Evolutionary conservation across 2,888 invertebrate genomes (phyloP), one percentile per base, ranked within the genome.

Genomic region (Peribatodes rhomboidaria): DNA sequence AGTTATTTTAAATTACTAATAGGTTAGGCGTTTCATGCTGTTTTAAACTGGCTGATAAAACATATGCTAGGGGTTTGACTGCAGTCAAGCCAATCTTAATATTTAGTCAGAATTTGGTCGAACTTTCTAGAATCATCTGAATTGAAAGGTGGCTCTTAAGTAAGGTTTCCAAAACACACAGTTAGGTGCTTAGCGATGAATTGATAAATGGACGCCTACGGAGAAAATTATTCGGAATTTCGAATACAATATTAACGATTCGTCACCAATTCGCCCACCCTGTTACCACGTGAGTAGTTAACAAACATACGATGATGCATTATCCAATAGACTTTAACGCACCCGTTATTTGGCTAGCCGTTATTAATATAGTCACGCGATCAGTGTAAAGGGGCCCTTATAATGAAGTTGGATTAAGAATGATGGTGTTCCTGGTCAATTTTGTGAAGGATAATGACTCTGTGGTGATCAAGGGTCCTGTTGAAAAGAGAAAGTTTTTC

Each of bases 341-440:
- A 68, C 71, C 74, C 69, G 70, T 61, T 72, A 74, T 72, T 74
- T 72, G 72, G 68, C 60, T 66, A 70, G 71, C 64, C 47, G 52
- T 67, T 67, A 72, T 74, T 69, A 72, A 67, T 62, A 66, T 44
- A 35, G 71, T 67, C 74, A 74, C 74, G 74, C 74, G 44, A 72
- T 44, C 52, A 42, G 65, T 70, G 66, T 68, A 53, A 46, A 53
- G 59, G 69, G 68, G 68, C 47, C 68, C 61, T 70, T 68, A 68
- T 70, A 69, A 72, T 70, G 66, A 73, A 73, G 62, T 67, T 66
- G 58, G 65, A 70, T 70, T 62, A 66, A 65, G 69, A 69, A 64
- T 61, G 44, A 68, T 65, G 62, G 47, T 54, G 39, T 52, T 65
- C 62, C 65, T 57, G 42, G 31, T 62, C 59, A 60, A 47, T 65